Evolutionary conservation across 2,113 vertebrate species (phyloP).

Genomic region (Rhodinocichla rosea): DNA sequence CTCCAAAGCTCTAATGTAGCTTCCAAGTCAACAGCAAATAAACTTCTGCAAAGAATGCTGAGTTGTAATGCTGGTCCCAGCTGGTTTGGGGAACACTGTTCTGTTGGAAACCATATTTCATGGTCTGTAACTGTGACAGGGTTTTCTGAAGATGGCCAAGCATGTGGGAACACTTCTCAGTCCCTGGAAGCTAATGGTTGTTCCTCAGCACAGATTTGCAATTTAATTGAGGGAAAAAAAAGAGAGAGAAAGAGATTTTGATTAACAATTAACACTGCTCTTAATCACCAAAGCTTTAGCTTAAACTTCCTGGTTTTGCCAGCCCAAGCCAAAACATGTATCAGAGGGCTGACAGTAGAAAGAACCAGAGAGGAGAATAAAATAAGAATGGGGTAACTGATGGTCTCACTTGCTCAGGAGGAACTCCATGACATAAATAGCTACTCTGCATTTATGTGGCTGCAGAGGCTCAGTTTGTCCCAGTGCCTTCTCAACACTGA

Average conservation of each 20-base stretch:
- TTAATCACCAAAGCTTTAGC: background rate
- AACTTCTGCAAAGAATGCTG: background rate
- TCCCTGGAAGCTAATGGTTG: conserved; percentile 26
- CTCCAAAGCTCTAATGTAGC: background rate
- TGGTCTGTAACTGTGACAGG: background rate
- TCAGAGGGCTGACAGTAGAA: background rate
- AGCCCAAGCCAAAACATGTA: background rate
- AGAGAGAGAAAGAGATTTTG: background rate
- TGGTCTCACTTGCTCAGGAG: background rate
- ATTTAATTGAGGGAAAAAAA: background rate
- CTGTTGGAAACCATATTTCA: conserved; percentile 33
- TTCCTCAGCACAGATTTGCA: conserved; percentile 1
- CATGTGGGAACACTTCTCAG: conserved; percentile 11
- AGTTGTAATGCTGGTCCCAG: background rate
- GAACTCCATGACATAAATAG: background rate
- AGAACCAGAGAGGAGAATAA: background rate
- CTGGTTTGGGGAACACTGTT: conserved; percentile 8
- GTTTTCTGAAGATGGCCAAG: background rate
- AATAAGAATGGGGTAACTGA: background rate
- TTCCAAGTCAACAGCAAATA: background rate
- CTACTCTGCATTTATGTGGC: background rate
- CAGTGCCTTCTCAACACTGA: background rate
- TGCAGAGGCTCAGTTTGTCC: background rate
- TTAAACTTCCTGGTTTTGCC: background rate
- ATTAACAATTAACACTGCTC: background rate